Evolutionary conservation across 2,797 vertebrate genomes (phyloP).

Genomic region (Lates japonicus): DNA sequence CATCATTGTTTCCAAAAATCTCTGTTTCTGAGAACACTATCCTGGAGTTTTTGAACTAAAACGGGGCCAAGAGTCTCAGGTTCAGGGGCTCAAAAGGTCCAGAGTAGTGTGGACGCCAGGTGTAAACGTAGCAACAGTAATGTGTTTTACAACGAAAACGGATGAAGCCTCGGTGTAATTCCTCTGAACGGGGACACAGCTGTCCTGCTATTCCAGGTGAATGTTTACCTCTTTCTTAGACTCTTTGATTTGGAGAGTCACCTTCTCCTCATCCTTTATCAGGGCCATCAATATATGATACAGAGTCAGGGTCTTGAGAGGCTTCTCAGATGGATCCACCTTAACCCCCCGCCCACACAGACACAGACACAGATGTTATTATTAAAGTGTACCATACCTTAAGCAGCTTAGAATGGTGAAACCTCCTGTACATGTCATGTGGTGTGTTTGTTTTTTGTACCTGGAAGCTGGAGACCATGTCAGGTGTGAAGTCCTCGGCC

Average conservation of each 20-base stretch:
- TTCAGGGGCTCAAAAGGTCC: too few relatives aligned
- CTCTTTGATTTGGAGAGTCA: background rate
- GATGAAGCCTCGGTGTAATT: too few relatives aligned
- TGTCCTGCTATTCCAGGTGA: background rate
- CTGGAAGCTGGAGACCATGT: conserved; percentile 66
- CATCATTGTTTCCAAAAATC: too few relatives aligned
- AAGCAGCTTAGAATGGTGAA: background rate
- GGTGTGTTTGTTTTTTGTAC: conserved; percentile 33
- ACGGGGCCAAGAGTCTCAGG: too few relatives aligned
- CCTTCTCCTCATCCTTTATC: conserved; percentile 38
- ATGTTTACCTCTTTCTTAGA: conserved; percentile 61
- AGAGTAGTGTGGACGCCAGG: too few relatives aligned
- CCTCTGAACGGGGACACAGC: background rate
- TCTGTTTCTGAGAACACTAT: too few relatives aligned
- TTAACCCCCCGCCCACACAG: conserved; percentile 22
- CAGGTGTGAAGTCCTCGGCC: background rate
- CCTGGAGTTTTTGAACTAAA: too few relatives aligned
- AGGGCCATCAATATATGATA: conserved; percentile 47
- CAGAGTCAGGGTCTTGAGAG: background rate
- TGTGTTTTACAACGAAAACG: too few relatives aligned
- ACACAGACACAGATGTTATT: background rate
- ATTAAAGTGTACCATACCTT: background rate
- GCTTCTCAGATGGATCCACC: conserved; percentile 43
- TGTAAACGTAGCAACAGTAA: too few relatives aligned
- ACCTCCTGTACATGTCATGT: too few relatives aligned